Conservation (phyloP, 2,113 vertebrate genomes). For the Mesoclemmys tuberculata region DNA sequence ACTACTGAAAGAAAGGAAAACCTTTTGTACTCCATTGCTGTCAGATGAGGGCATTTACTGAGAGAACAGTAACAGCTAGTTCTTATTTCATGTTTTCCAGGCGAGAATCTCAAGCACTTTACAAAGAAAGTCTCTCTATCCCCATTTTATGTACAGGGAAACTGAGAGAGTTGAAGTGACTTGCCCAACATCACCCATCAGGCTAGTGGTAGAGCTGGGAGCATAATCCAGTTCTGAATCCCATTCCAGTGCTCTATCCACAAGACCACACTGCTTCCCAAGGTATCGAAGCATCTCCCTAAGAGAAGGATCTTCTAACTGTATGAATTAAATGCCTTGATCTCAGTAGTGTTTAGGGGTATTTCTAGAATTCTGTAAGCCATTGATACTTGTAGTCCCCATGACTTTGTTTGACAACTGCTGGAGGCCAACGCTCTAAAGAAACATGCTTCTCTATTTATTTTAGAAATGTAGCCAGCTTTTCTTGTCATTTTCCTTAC, state of each 20-base stretch:
- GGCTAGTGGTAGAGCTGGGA: background rate
- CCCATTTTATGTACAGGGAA: background rate
- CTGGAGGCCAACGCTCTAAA: too few relatives aligned
- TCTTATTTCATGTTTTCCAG: background rate
- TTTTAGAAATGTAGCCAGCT: too few relatives aligned
- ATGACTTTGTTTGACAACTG: too few relatives aligned
- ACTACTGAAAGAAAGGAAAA: constrained; percentile 8
- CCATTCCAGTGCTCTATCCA: background rate
- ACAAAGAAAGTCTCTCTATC: background rate
- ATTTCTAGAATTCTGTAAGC: constrained; percentile 15
- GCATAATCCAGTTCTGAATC: background rate
- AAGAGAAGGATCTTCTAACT: constrained; percentile 3
- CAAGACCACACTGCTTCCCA: background rate
- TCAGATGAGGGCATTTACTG: background rate
- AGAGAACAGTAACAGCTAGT: background rate
- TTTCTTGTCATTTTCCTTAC: too few relatives aligned
- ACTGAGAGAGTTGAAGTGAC: background rate
- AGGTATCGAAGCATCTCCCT: background rate
- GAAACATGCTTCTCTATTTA: too few relatives aligned
- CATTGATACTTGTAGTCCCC: background rate
- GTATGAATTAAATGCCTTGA: background rate
- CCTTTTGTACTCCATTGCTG: constrained; percentile 12
- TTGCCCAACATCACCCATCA: background rate
- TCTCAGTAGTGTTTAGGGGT: background rate
- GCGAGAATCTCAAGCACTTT: background rate